Base-by-base conservation (phyloP, 2,888 invertebrate genomes). In the Dasysyrphus albostriatus region DNA sequence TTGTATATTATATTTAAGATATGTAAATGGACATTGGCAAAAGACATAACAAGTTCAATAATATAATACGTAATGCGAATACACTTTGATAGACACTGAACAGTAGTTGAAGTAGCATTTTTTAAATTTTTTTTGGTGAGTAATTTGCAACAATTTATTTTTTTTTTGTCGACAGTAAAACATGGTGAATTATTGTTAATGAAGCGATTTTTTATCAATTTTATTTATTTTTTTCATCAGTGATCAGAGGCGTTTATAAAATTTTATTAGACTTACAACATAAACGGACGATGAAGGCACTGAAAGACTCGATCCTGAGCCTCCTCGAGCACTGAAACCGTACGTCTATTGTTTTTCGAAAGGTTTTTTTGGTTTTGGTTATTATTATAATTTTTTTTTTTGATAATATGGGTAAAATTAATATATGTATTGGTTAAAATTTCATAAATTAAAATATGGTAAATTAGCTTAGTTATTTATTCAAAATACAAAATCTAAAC, bases 241-340 rank as follows among this genome's bases (percentile, higher is more conserved):
- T 65, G 70, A 82, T 14, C 59, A 51, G 82, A 65, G 82, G 39
- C 61, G 49, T 56, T 44, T 58, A 72, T 74, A 79, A 75, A 83
- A 89, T 91, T 91, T 91, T 91, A 91, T 91, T 91, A 93, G 93
- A 95, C 95, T 95, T 95, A 95, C 95, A 93, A 94, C 95, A 94
- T 94, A 94, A 92, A 94, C 94, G 91, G 95, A 96, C 92, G 96
- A 94, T 92, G 96, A 95, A 93, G 96, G 96, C 94, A 96, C 96
- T 93, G 96, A 96, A 93, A 96, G 95, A 94, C 96, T 96, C 94
- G 96, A 96, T 94, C 96, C 96, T 94, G 95, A 95, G 91, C 95
- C 94, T 93, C 95, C 94, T 91, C 95, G 94, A 92, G 95, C 94
- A 93, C 94, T 94, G 94, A 94, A 94, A 94, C 95, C 94, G 93